Conservation (phyloP, 2,113 vertebrate species). For the Prochilodus magdalenae region DNA sequence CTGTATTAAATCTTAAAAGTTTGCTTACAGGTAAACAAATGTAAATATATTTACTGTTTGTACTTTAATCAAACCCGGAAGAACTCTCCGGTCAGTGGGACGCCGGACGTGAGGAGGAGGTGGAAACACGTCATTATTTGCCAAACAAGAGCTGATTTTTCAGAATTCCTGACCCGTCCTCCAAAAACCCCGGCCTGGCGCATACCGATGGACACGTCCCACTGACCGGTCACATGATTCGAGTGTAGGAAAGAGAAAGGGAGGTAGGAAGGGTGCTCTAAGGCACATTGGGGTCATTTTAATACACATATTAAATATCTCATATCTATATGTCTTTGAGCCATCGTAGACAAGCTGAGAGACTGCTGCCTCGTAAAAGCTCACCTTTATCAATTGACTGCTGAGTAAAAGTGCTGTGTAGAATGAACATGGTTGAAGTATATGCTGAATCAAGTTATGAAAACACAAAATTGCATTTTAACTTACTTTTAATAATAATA, state of each 20-base stretch:
- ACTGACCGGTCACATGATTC: slow-evolving; percentile 1
- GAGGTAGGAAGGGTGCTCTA: slow-evolving; percentile 13
- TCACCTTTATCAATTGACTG: not conserved
- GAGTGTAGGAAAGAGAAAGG: slow-evolving; percentile 21
- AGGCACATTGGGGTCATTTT: slow-evolving; percentile 33
- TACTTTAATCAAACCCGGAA: slow-evolving; percentile 21
- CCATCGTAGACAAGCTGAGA: not conserved
- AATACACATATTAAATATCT: slow-evolving; percentile 12
- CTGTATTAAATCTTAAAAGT: slow-evolving; percentile 41
- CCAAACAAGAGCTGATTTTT: not conserved
- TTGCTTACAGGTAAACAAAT: slow-evolving; percentile 46
- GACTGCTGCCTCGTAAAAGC: not conserved
- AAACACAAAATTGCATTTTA: too few relatives aligned
- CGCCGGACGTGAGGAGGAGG: not conserved
- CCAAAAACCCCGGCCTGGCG: not conserved
- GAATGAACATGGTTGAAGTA: not conserved
- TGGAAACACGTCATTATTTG: not conserved
- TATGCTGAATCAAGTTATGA: not conserved
- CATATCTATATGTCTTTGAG: slow-evolving; percentile 5
- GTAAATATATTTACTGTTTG: slow-evolving; percentile 45
- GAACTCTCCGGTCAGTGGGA: slow-evolving; percentile 8
- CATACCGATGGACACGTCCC: slow-evolving; percentile 8
- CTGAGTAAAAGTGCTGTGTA: not conserved
- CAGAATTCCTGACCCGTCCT: not conserved
- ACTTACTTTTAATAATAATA: too few relatives aligned